Evolutionary conservation across 1,140 invertebrate species (phyloP), one percentile per base, ranked within the genome.

Genomic region (Arion vulgaris): DNA sequence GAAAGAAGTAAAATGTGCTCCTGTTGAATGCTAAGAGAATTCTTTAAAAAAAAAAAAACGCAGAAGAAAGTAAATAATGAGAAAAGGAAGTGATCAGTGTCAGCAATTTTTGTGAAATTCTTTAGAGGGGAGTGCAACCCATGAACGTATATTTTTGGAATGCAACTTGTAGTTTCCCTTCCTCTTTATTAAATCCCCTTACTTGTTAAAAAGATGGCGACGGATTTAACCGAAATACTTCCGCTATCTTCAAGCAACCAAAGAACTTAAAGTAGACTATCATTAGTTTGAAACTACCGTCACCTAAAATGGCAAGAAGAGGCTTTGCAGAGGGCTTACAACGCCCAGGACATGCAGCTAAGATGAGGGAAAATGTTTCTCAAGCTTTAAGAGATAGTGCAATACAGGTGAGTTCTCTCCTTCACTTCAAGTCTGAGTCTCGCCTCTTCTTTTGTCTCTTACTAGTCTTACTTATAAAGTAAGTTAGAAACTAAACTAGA

Each of bases 351-450:
- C 83, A 85, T 41, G 86, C 86, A 0, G 86, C 86, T 19, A 85
- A 81, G 76, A 87, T 87, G 75, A 81, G 86, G 45, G 81, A 87
- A 78, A 82, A 79, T 19, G 86, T 87, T 13, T 84, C 85, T 41
- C 68, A 82, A 28, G 83, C 84, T 53, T 74, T 87, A 53, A 82
- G 83, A 81, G 85, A 85, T 69, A 84, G 80, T 75, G 83, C 83
- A 4, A 81, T 87, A 80, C 86, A 87, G 84, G 86, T 87, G 78
- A 85, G 80, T 45, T n/a, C n/a, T n/a, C n/a, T n/a, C n/a, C n/a
- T n/a, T n/a, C n/a, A n/a, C n/a, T n/a, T n/a, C n/a, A n/a, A n/a
- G n/a, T n/a, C n/a, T n/a, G n/a, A n/a, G n/a, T n/a, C n/a, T n/a
- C n/a, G n/a, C n/a, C n/a, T n/a, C n/a, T n/a, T n/a, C n/a, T n/a